Evolutionary conservation across 2,797 vertebrate genomes (phyloP).

Genomic region (Agapornis canus): DNA sequence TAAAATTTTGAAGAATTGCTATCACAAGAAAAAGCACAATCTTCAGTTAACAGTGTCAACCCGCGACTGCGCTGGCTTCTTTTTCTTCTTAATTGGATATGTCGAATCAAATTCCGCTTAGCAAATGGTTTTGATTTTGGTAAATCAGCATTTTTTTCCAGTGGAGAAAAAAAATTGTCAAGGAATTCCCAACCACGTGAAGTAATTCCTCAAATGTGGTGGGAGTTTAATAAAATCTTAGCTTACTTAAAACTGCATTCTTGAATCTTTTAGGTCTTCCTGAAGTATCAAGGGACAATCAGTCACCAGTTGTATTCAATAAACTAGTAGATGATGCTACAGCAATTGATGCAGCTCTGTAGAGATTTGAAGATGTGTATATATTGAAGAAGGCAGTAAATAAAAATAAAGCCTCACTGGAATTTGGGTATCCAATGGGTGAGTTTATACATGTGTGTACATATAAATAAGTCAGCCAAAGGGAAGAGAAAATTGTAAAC

Average conservation of each 20-base stretch:
- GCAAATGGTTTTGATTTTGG: not conserved
- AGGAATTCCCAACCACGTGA: not conserved
- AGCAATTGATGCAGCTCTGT: conserved; percentile 16
- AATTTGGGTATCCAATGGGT: not conserved
- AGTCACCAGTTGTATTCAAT: conserved; percentile 32
- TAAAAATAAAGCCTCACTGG: not conserved
- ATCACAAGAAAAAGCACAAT: conserved; percentile 41
- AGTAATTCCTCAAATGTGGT: not conserved
- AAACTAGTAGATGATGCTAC: not conserved
- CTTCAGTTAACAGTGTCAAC: conserved; percentile 44
- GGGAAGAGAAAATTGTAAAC: not conserved
- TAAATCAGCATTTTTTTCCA: conserved; percentile 17
- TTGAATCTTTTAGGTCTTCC: not conserved
- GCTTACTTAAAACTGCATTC: not conserved
- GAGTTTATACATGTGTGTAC: not conserved
- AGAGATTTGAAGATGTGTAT: conserved; percentile 20
- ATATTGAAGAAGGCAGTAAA: conserved; percentile 36
- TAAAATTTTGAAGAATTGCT: conserved; percentile 51
- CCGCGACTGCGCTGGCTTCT: not conserved
- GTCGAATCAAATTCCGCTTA: conserved; percentile 15
- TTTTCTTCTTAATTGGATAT: conserved; percentile 41
- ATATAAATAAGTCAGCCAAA: not conserved
- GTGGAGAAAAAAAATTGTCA: not conserved
- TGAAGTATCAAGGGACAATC: conserved; percentile 17
- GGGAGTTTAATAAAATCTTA: not conserved